Evolutionary conservation across 2,888 invertebrate genomes (phyloP).

Genomic region (Calameuta pallipes): DNA sequence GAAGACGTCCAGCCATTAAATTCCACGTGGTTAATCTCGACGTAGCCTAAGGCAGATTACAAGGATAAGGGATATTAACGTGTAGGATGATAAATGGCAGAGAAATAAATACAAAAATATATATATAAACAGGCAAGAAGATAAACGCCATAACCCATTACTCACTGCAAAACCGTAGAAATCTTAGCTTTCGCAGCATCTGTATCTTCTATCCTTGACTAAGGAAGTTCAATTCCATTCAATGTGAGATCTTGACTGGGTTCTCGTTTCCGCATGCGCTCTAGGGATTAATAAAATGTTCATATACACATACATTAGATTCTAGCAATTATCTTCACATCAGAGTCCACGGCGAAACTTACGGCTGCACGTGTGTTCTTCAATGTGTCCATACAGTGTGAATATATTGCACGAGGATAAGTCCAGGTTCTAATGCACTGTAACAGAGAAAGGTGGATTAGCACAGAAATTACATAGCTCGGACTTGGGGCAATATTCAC

Average conservation of each 20-base stretch:
- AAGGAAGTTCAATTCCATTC: conserved; percentile 15
- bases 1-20: neutral
- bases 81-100: neutral
- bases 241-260: neutral
- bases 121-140: neutral
- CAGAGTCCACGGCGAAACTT: neutral
- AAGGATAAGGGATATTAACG: neutral
- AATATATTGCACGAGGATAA: neutral
- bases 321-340: conserved; percentile 4
- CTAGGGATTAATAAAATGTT: neutral
- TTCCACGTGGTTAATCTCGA: neutral
- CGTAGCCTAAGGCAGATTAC: neutral
- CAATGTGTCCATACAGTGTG: neutral
- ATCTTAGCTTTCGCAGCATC: conserved; percentile 30
- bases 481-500: neutral
- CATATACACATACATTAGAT: neutral
- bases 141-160: neutral
- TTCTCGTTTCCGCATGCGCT: conserved; percentile 29
- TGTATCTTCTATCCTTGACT: conserved; percentile 14
- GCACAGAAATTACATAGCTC: neutral
- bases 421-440: neutral
- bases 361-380: neutral
- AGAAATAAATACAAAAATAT: neutral
- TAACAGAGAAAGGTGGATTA: neutral
- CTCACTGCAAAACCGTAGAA: conserved; percentile 23